Percentiles rank a stretch among this genome's conserved stretches.
These are phyloP conservation scores for Penaeus indicus DNA, from an alignment of 1,140 invertebrate genomes.

Conservation along the genomic window DNA sequence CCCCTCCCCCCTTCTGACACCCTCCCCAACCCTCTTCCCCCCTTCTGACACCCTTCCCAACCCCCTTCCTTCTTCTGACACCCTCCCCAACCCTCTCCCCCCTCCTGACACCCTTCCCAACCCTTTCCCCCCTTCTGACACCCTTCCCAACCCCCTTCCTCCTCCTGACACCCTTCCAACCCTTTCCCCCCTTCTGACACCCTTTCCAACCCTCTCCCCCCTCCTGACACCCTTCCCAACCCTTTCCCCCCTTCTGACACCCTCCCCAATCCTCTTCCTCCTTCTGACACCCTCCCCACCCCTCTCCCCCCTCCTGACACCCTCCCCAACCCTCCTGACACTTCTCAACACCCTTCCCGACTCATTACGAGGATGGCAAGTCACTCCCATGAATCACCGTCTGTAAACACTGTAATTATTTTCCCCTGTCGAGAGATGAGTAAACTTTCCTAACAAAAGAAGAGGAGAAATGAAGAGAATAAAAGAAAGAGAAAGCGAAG, in stretches of 20 bases:
- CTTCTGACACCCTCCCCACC: background rate
- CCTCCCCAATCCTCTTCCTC: background rate
- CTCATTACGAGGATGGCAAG: no score
- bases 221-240: no score
- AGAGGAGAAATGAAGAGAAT: no score
- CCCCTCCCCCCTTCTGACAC: background rate
- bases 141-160: background rate
- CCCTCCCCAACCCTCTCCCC: background rate
- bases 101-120: background rate
- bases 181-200: background rate
- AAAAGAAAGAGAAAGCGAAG: no score
- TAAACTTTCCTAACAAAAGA: no score
- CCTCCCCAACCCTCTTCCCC: background rate
- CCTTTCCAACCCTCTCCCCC: background rate
- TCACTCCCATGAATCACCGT: no score
- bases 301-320: background rate
- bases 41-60: background rate
- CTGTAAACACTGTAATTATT: no score
- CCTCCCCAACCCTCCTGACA: no score
- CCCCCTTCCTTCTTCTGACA: background rate
- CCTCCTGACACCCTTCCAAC: no score
- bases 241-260: background rate
- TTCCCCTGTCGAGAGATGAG: no score
- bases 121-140: background rate
- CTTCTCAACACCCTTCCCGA: no score